Base-by-base conservation (phyloP, 2,113 vertebrate genomes). In the Pachypanchax playfairii region DNA sequence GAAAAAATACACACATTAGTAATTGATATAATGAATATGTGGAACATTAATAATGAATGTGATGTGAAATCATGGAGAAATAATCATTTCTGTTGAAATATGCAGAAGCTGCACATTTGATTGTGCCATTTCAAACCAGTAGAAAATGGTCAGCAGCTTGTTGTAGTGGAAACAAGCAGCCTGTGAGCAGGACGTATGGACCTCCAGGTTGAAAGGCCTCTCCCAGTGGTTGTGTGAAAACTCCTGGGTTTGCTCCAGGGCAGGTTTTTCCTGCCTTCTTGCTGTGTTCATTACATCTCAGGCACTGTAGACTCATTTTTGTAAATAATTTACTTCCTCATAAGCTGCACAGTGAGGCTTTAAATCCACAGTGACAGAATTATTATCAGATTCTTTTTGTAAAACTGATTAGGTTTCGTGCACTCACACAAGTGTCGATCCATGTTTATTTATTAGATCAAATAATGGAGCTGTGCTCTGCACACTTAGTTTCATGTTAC, bases 261-360 rank as follows among this genome's bases (percentile, higher is more conserved):
- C 44, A 31, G 13, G 6, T 3, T 10, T 20, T 29, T 25, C 41
- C 21, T 20, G 25, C 22, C 42, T 8, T 53, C n/a, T n/a, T 13
- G 6, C 8, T 1, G 50, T 38, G 26, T 31, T 65, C 33, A 3
- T 70, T 35, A 13, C 42, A 53, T n/a, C 22, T 21, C 41, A 51
- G 46, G 68, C 48, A 3, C 38, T 28, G 60, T n/a, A 29, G 73
- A 70, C 49, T 61, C 36, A 6, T 33, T 22, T 36, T 53, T 7
- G 15, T 77, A 43, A 84, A 86, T 84, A 70, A 75, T 86, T 86
- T 3, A 68, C 68, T 11, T 2, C 29, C 42, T 33, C 28, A 59
- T n/a, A 17, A 35, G 20, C 42, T 18, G 28, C n/a, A 33, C 20
- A 9, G 69, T 13, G 2, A 29, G 38, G 10, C 14, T 25, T 14